Conservation (phyloP, 2,113 vertebrate genomes). For the Ptychochromis oligacanthus region DNA sequence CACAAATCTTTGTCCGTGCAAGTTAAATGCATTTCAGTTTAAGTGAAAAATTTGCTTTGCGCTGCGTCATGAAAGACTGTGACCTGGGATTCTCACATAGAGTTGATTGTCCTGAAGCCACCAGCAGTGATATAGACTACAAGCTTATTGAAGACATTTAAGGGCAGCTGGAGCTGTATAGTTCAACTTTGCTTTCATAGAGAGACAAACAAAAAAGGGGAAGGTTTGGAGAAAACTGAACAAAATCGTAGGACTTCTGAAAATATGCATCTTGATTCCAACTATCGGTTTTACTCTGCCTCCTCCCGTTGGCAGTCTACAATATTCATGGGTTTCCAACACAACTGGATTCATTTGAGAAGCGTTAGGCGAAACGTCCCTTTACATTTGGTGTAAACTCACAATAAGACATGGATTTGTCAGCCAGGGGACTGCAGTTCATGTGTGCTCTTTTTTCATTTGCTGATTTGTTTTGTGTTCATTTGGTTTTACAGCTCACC, state of each 20-base stretch:
- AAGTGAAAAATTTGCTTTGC: background rate
- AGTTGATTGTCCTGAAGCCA: rapidly evolving
- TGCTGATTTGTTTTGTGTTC: background rate
- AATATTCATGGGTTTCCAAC: too few relatives aligned
- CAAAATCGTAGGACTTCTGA: background rate
- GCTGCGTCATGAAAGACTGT: too few relatives aligned
- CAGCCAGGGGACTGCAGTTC: too few relatives aligned
- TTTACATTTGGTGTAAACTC: too few relatives aligned
- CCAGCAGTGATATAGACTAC: rapidly evolving
- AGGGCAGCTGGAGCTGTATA: background rate
- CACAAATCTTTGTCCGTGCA: background rate
- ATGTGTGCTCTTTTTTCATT: background rate
- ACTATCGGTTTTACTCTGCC: too few relatives aligned
- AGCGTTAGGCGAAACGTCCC: too few relatives aligned
- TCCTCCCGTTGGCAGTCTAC: too few relatives aligned
- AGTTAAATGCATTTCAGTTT: background rate
- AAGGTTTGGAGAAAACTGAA: background rate
- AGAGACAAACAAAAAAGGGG: background rate
- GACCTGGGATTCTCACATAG: rapidly evolving
- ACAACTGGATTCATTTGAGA: too few relatives aligned
- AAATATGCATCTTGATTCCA: too few relatives aligned
- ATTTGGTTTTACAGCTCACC: background rate
- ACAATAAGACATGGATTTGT: too few relatives aligned
- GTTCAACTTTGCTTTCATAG: background rate
- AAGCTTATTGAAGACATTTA: background rate